These are phyloP conservation scores for Micromys minutus DNA, from an alignment of 2,113 vertebrate species.

Conservation along the genomic window DNA sequence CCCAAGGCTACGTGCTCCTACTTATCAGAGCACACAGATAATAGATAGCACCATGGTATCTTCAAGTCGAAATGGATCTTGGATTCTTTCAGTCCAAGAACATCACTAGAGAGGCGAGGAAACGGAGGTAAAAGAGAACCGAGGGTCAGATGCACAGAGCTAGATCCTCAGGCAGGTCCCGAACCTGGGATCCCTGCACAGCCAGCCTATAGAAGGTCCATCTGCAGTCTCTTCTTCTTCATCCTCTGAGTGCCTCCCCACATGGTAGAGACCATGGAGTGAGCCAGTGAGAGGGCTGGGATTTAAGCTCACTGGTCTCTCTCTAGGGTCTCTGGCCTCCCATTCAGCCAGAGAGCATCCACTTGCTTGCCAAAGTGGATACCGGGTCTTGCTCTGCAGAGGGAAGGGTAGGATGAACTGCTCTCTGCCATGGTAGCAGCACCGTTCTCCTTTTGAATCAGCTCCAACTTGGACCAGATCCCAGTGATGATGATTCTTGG, in stretches of 20 bases:
- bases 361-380: not conserved
- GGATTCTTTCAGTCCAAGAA: not conserved
- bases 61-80: slow-evolving; percentile 32
- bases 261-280: not conserved
- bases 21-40: slow-evolving; percentile 43
- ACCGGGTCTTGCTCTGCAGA: not conserved
- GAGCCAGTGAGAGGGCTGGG: not conserved
- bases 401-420: not conserved
- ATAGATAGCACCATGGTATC: slow-evolving; percentile 38
- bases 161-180: not conserved
- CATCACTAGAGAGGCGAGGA: slow-evolving; percentile 33
- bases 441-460: not conserved
- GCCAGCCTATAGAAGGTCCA: not conserved
- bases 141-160: not conserved
- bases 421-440: not conserved
- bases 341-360: not conserved
- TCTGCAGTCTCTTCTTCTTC: not conserved
- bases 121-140: not conserved
- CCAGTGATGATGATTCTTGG: not conserved
- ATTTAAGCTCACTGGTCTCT: not conserved
- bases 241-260: not conserved
- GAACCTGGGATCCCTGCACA: not conserved
- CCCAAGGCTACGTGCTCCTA: slow-evolving; percentile 56
- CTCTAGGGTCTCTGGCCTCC: slow-evolving; percentile 17
- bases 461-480: not conserved